These are phyloP conservation scores for Brachyrhaphis roseni DNA, from an alignment of 2,797 vertebrate genomes.

Conservation along the genomic window DNA sequence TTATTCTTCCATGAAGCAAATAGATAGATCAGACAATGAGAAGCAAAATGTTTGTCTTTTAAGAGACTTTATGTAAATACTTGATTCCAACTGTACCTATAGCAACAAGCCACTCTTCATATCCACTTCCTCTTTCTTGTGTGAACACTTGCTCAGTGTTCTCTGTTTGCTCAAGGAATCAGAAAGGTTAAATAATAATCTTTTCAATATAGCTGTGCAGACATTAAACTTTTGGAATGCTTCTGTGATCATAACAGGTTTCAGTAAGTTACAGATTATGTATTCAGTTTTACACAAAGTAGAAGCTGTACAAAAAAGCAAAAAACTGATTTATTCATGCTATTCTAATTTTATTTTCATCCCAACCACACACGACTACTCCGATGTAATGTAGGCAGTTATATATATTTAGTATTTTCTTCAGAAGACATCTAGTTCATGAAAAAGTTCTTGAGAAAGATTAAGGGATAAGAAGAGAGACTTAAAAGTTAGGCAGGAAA, in stretches of 20 bases:
- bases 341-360: neutral
- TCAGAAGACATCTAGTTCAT: neutral
- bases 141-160: neutral
- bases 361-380: neutral
- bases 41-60: neutral
- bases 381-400: neutral
- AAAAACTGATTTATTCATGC: neutral
- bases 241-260: neutral
- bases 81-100: neutral
- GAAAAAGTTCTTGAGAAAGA: neutral
- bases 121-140: neutral
- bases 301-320: neutral
- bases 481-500: neutral
- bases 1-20: neutral
- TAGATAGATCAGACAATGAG: neutral
- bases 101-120: neutral
- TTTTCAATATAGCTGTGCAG: neutral
- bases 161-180: neutral
- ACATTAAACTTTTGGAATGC: neutral
- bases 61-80: constrained; percentile 14
- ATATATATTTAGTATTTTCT: neutral
- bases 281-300: neutral
- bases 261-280: neutral
- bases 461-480: neutral
- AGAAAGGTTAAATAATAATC: neutral